Evolutionary conservation across 2,888 invertebrate species (phyloP).

Genomic region (Apoda limacodes): DNA sequence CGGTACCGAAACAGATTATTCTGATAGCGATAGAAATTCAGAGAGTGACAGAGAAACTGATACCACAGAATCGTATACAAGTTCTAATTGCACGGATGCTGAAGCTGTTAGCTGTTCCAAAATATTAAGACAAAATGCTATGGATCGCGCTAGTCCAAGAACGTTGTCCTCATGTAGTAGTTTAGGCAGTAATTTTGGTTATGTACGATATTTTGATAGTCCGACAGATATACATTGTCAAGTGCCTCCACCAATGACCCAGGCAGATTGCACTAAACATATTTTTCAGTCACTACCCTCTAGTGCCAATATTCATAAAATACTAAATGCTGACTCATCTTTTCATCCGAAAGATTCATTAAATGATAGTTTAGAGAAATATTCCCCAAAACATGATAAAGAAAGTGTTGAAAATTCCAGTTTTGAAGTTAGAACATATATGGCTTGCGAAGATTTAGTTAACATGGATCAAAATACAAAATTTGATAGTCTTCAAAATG

Average conservation of each 20-base stretch:
- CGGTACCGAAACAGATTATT: slow-evolving; percentile 49
- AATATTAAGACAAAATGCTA: slow-evolving; percentile 71
- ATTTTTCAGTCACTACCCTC: slow-evolving; percentile 35
- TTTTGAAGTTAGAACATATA: slow-evolving; percentile 66
- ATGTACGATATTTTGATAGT: slow-evolving; percentile 74
- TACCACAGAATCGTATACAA: slow-evolving; percentile 49
- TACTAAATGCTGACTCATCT: slow-evolving; percentile 21
- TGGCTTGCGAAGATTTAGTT: slow-evolving; percentile 77
- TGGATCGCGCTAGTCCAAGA: slow-evolving; percentile 59
- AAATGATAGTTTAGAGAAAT: slow-evolving; percentile 43
- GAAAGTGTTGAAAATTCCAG: slow-evolving; percentile 72
- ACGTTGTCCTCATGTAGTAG: slow-evolving; percentile 63
- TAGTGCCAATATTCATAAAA: slow-evolving; percentile 21
- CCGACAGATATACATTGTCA: slow-evolving; percentile 51
- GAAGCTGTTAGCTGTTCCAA: slow-evolving; percentile 37
- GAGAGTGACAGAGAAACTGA: slow-evolving; percentile 50
- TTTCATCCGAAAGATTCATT: slow-evolving; percentile 26
- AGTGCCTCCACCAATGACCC: slow-evolving; percentile 26
- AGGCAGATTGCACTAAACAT: slow-evolving; percentile 52
- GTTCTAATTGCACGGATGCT: slow-evolving; percentile 46
- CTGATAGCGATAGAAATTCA: slow-evolving; percentile 40
- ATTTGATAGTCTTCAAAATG: slow-evolving; percentile 49
- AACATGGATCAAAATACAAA: slow-evolving; percentile 73
- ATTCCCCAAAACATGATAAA: too few species aligned
- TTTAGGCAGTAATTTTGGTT: slow-evolving; percentile 74